A percentile compares a stretch with the other conserved stretches of the same genome.
These are phyloP conservation scores for Phengaris alcon DNA, from an alignment of 2,888 invertebrate genomes.

Conservation along the genomic window DNA sequence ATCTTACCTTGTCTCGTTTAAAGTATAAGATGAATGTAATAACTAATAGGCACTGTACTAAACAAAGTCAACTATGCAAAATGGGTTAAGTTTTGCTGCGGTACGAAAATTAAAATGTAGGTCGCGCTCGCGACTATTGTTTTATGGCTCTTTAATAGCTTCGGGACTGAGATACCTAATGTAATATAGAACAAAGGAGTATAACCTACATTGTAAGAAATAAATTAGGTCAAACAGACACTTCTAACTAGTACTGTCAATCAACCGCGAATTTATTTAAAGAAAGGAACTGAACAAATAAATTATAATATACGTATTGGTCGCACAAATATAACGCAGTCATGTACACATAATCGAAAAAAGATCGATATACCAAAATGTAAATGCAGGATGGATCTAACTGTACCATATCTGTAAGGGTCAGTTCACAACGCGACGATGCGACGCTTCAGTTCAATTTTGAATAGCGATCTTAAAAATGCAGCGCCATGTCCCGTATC, in stretches of 20 bases:
- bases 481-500: too few species aligned
- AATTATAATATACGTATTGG: too few species aligned
- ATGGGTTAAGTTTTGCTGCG: constrained; percentile 3
- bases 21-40: not conserved
- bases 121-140: constrained; percentile 23
- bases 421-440: too few species aligned
- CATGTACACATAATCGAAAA: too few species aligned
- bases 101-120: constrained; percentile 24
- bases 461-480: too few species aligned
- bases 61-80: not conserved
- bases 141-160: constrained; percentile 25
- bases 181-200: constrained; percentile 12
- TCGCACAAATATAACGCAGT: too few species aligned
- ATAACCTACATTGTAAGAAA: constrained; percentile 32
- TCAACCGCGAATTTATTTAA: not conserved
- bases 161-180: constrained; percentile 13
- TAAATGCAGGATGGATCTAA: too few species aligned
- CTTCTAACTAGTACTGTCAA: not conserved
- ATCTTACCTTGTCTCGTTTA: too few species aligned
- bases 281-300: too few species aligned
- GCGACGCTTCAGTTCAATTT: too few species aligned
- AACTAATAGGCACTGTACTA: not conserved
- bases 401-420: too few species aligned
- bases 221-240: constrained; percentile 30
- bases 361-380: too few species aligned